Evolutionary conservation across 1,140 invertebrate species (phyloP), one percentile per base, ranked within the genome.

Genomic region (Euura lappo): DNA sequence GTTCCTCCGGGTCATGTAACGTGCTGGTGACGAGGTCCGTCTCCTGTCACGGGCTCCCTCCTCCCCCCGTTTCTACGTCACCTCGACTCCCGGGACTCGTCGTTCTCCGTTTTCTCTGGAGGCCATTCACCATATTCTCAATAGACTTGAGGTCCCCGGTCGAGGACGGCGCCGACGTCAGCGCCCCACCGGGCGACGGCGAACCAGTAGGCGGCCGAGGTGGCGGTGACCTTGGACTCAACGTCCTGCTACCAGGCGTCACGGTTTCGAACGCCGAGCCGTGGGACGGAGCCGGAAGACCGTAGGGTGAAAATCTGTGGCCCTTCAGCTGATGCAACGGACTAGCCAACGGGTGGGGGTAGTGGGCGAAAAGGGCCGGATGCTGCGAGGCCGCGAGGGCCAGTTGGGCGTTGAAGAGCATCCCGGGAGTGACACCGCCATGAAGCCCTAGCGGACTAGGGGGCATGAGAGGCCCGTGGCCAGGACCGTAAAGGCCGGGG

Each of bases 91-190:
- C 83, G 2, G 82, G 86, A 68, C 84, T 86, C 44, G 81, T 73
- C 44, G 81, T 73, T 51, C 81, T 75, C 46, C 84, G 79, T 71
- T 94, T 93, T 67, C 94, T 92, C 84, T 98, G 96, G 44, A 98
- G 88, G 1, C 96, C 96, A 86, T 98, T 98, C 74, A 98, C 95
- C 96, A 98, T 98, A 83, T 97, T 97, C 87, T 98, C 96, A 87
- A 98, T 98, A 86, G 93, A 97, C 87, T 97, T 97, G 72, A 98
- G 90, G 87, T 98, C 96, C 79, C 91, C 91, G 73, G 93, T 89
- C 76, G 83, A 86, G 42, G 87, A 79, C 44, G 79, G 73, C 46
- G 86, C 83, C 45, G 83, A 74, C 71, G 77, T 81, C 11, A 74
- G 77, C n/a, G 74, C 86, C 79, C 78, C 77, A 77, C 90, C 87